These are phyloP conservation scores for Osedax fenrisi DNA, from an alignment of 2,888 invertebrate genomes.

Conservation along the genomic window DNA sequence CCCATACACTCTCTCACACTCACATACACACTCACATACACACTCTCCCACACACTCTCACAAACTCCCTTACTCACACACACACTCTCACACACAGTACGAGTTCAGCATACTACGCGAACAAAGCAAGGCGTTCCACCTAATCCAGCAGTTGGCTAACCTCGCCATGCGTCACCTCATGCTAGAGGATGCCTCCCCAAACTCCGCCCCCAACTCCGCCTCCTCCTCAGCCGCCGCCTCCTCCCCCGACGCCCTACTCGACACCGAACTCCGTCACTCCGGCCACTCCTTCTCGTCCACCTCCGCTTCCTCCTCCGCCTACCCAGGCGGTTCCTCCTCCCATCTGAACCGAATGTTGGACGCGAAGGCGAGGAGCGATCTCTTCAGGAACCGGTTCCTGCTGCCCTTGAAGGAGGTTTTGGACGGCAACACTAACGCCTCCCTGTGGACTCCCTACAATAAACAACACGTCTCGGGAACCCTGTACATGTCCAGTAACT, in stretches of 20 bases:
- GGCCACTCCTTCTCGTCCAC: neutral
- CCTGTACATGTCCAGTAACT: conserved; percentile 81
- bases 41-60: neutral
- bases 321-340: neutral
- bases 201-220: neutral
- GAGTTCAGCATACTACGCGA: neutral
- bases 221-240: neutral
- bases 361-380: conserved; percentile 81
- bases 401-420: conserved; percentile 79
- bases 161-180: conserved; percentile 27
- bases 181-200: neutral
- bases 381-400: conserved; percentile 59
- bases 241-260: neutral
- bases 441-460: conserved; percentile 86
- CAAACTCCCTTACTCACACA: neutral
- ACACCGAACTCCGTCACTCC: too few species aligned
- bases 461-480: conserved; percentile 76
- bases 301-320: neutral
- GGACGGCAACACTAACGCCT: conserved; percentile 78
- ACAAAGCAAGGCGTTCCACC: conserved; percentile 11
- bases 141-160: conserved; percentile 25
- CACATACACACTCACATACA: neutral
- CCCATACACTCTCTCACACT: neutral
- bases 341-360: conserved; percentile 65
- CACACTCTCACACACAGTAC: conserved; percentile 1